A percentile compares a stretch with the other conserved stretches of the same genome.
Evolutionary conservation across 2,888 invertebrate genomes (phyloP).

Genomic region (Graphium colonna): DNA sequence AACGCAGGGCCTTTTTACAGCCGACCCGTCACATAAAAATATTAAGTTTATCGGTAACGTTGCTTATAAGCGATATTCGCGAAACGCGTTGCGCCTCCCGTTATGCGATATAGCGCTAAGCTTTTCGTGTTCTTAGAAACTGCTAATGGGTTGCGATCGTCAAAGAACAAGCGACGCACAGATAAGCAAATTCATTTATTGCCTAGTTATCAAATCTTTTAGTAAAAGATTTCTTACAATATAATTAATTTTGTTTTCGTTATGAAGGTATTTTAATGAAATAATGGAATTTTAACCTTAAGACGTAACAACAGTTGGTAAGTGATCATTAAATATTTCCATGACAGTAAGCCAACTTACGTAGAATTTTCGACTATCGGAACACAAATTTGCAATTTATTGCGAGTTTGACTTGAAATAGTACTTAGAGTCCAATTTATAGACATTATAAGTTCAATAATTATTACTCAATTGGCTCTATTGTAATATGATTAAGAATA

Average conservation of each 20-base stretch:
- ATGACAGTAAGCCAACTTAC: too few relatives aligned
- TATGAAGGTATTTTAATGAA: too few relatives aligned
- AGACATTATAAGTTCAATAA: too few relatives aligned
- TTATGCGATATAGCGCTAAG: constrained; percentile 32
- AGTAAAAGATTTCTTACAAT: too few relatives aligned
- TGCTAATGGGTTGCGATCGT: constrained; percentile 31
- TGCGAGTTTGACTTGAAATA: background rate
- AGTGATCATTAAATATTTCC: too few relatives aligned
- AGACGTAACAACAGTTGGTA: too few relatives aligned
- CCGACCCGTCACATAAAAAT: constrained; percentile 59
- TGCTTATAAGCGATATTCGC: constrained; percentile 41
- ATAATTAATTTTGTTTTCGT: too few relatives aligned
- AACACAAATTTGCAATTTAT: background rate
- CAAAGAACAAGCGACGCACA: constrained; percentile 27
- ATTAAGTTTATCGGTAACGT: constrained; percentile 65
- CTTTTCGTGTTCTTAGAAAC: constrained; percentile 41
- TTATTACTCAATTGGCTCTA: too few relatives aligned
- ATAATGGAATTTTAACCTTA: too few relatives aligned
- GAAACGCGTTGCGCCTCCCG: constrained; percentile 40
- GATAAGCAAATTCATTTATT: constrained; percentile 9
- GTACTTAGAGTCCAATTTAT: background rate
- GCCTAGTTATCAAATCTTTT: too few relatives aligned
- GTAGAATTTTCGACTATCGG: too few relatives aligned
- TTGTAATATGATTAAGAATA: too few relatives aligned
- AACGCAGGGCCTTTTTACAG: constrained; percentile 48